Conservation (phyloP, 2,113 vertebrate species). For the Pardalotus punctatus region DNA sequence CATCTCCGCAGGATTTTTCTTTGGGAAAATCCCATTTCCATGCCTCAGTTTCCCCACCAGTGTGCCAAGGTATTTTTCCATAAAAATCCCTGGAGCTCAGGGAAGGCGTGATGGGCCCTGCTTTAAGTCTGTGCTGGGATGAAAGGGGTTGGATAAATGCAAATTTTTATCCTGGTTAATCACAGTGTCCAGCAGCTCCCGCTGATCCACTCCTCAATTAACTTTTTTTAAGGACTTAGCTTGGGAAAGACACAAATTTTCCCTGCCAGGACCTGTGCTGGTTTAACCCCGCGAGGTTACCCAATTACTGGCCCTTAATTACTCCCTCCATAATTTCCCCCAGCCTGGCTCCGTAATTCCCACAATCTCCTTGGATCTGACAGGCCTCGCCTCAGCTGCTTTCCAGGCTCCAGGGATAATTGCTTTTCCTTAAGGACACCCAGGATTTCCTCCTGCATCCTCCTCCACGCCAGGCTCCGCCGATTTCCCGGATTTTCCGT, state of each 20-base stretch:
- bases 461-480: fast-evolving
- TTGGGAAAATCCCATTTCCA: not conserved
- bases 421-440: not conserved
- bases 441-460: not conserved
- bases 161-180: constrained; percentile 46
- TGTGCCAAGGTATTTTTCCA: fast-evolving
- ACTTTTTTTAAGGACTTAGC: constrained; percentile 24
- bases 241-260: constrained; percentile 34
- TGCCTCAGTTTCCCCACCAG: not conserved
- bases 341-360: constrained; percentile 27
- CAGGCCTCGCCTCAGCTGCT: not conserved
- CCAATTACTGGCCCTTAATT: constrained; percentile 61
- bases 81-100: not conserved
- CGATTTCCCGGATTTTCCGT: not conserved
- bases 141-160: constrained; percentile 4
- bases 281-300: constrained; percentile 42
- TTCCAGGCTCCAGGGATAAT: not conserved
- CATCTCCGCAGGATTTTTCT: fast-evolving
- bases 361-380: constrained; percentile 38
- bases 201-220: constrained; percentile 57
- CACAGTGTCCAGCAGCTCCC: constrained; percentile 9
- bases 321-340: constrained; percentile 43
- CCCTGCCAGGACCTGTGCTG: constrained; percentile 45
- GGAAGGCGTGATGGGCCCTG: not conserved
- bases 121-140: not conserved